Conservation (phyloP, 2,797 vertebrate species). For the Hypotaenidia okinawae region DNA sequence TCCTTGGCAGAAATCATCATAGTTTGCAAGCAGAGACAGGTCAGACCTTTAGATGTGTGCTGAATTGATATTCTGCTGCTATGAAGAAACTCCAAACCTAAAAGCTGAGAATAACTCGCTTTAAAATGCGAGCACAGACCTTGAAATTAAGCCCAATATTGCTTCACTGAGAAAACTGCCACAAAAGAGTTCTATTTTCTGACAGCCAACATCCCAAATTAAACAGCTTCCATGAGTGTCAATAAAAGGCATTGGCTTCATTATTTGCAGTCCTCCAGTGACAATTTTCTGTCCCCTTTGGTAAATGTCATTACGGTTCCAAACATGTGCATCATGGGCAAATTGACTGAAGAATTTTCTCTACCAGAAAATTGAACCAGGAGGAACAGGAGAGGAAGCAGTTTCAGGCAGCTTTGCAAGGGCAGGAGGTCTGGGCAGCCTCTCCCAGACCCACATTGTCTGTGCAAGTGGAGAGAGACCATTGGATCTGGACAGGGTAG, state of each 20-base stretch:
- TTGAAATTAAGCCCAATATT: constrained; percentile 15
- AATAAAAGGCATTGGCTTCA: constrained; percentile 57
- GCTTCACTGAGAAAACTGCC: not conserved
- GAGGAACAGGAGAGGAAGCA: constrained; percentile 10
- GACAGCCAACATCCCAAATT: constrained; percentile 43
- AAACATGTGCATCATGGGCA: constrained; percentile 54
- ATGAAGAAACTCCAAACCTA: not conserved
- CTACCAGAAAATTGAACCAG: not conserved
- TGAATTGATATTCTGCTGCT: not conserved
- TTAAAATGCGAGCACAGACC: not conserved
- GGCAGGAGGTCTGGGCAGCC: not conserved
- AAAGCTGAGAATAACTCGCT: constrained; percentile 12
- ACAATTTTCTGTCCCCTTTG: constrained; percentile 60
- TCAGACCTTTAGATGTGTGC: not conserved
- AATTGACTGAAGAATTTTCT: constrained; percentile 41
- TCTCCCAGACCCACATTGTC: not conserved
- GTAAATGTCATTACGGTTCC: constrained; percentile 65
- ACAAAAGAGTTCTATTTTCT: constrained; percentile 52
- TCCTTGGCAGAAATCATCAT: not conserved
- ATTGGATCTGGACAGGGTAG: fast-evolving
- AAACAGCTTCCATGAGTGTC: constrained; percentile 57
- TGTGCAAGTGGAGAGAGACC: not conserved
- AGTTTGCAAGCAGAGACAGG: not conserved
- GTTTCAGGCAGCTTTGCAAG: not conserved
- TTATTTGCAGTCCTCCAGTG: constrained; percentile 60